Base-by-base conservation (phyloP, 2,888 invertebrate species). In the Acheta domesticus region DNA sequence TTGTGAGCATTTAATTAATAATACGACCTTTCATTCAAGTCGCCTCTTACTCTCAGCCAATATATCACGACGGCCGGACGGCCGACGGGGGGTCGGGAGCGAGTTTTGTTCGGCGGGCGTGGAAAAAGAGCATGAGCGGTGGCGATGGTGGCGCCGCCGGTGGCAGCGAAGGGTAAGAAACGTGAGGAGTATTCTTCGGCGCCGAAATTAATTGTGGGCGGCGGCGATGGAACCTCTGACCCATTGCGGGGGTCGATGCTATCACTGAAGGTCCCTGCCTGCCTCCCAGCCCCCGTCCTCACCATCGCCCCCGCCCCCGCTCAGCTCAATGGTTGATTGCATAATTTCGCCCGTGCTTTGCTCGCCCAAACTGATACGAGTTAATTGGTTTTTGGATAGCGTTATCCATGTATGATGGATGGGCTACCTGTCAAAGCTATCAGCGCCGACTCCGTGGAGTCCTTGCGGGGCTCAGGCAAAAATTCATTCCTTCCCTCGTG, bases 321-420 rank as follows among this genome's bases (percentile, higher is more conserved):
- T 19, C 62, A 14, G 62, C n/a, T 62, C 62, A 62, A 62, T 62
- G n/a, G 62, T 62, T 62, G 62, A 62, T 62, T 62, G 62, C 62
- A 62, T 62, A 62, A 62, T 62, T 62, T 62, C 62, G n/a, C 14
- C 62, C 62, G 62, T 62, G 62, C 62, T 62, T 62, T 62, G n/a
- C 62, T n/a, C 62, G 62, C 62, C 62, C 62, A n/a, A 62, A n/a
- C 62, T 62, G 62, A 62, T 62, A 62, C 62, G 62, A 62, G 62
- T 62, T 62, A 62, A 62, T 62, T 62, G 62, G 62, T 62, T 62
- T 62, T 62, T 62, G 62, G 62, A 62, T 62, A 62, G 62, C 62
- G 62, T 62, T 62, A 62, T 62, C 62, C 62, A 62, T 62, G 62
- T 62, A 62, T 62, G 62, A 62, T 62, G 62, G 62, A 62, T 62